Percentiles rank a stretch among this genome's conserved stretches.
These are phyloP conservation scores for Chelidonichthys spinosus DNA, from an alignment of 2,797 vertebrate species.

Conservation along the genomic window DNA sequence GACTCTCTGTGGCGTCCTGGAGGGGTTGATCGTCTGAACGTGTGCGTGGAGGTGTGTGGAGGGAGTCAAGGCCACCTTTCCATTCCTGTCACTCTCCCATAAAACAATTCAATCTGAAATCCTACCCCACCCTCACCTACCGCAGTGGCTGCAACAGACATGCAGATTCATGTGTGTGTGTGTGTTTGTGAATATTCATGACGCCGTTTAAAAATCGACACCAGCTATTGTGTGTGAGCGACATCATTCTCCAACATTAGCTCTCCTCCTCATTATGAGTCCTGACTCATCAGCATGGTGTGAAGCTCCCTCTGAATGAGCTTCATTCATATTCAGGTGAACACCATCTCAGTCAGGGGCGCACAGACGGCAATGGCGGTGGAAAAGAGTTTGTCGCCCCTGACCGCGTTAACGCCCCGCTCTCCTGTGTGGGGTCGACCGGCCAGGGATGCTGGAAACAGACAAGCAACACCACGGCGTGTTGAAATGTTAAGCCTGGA, in stretches of 20 bases:
- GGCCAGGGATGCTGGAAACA: conserved; percentile 39
- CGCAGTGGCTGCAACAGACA: conserved; percentile 59
- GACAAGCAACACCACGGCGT: conserved; percentile 31
- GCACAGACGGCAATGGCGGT: conserved; percentile 43
- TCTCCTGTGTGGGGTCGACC: conserved; percentile 50
- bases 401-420: conserved; percentile 52
- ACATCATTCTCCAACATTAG: conserved; percentile 39
- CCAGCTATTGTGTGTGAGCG: conserved; percentile 22
- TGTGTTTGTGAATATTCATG: conserved; percentile 53
- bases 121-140: conserved; percentile 40
- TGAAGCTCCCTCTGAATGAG: conserved; percentile 49
- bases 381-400: conserved; percentile 45
- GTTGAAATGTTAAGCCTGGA: conserved; percentile 57
- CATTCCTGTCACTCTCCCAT: conserved; percentile 67
- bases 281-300: conserved; percentile 63
- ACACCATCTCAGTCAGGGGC: conserved; percentile 30
- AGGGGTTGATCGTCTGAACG: conserved; percentile 63
- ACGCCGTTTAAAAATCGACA: conserved; percentile 7
- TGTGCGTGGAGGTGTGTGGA: conserved; percentile 11
- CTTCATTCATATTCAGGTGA: conserved; percentile 69
- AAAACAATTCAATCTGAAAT: conserved; percentile 84
- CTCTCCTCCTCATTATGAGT: conserved; percentile 64
- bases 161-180: conserved; percentile 17
- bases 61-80: conserved; percentile 29
- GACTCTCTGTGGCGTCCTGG: conserved; percentile 76